Conservation (phyloP, 1,140 invertebrate genomes). For the Sitobion miscanthi region DNA sequence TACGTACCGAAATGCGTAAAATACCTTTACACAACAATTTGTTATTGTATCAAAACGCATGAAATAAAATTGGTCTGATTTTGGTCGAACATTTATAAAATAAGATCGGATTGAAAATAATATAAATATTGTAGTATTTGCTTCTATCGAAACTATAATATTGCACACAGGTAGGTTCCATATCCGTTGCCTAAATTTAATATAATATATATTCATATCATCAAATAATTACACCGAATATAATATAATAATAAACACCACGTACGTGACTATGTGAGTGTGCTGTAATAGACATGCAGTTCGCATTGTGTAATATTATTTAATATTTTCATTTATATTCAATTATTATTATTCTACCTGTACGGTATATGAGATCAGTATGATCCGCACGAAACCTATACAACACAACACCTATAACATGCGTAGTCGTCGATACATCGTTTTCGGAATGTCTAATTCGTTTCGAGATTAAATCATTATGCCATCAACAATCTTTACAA, state of each 20-base stretch:
- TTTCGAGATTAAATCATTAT: not conserved
- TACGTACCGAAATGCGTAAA: not conserved
- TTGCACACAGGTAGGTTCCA: not conserved
- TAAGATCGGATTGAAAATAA: not conserved
- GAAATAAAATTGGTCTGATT: not conserved
- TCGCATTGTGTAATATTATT: not conserved
- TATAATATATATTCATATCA: not conserved
- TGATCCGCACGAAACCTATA: not conserved
- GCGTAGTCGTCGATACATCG: not conserved
- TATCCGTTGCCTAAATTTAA: not conserved
- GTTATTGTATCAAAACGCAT: not conserved
- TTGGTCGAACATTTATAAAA: not conserved
- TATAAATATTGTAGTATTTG: not conserved
- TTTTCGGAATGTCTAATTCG: not conserved
- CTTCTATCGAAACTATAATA: not conserved
- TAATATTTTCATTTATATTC: not conserved
- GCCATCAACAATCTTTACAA: not conserved
- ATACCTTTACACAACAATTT: no score
- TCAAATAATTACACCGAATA: not conserved
- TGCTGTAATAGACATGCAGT: not conserved
- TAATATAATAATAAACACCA: not conserved
- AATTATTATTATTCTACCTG: conserved; percentile 5
- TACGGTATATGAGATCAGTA: not conserved
- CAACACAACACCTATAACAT: not conserved
- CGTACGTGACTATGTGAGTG: no score